Base-by-base conservation (phyloP, 1,140 invertebrate genomes). In the Tenebrio molitor region DNA sequence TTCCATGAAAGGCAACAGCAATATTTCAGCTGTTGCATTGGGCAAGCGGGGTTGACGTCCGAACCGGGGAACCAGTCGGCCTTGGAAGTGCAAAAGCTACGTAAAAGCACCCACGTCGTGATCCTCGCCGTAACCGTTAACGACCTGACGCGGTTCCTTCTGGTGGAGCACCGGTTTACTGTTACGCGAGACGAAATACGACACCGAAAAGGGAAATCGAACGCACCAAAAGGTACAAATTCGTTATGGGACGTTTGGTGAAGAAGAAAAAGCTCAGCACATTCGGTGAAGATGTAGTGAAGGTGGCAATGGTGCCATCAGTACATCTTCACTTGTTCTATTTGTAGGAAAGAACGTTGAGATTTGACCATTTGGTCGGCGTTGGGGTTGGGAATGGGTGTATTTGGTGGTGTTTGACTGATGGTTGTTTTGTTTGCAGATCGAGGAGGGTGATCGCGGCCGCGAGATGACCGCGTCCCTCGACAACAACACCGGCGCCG, bases 401-500 rank as follows among this genome's bases (percentile, higher is more conserved):
- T 33, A 33, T 33, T 50, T 50, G 17, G 44, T 14, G 16, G 23
- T 5, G 14, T 46, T 62, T 16, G n/a, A n/a, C 16, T 23, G 46
- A 46, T 44, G 33, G 15, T 68, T 44, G 42, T 74, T 41, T 72
- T 74, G 69, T 12, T 81, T 81, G 15, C 75, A 83, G 81, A 80
- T 82, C 68, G 77, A 80, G 72, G 80, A 82, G 78, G 81, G 75
- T 76, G 77, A 78, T 65, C 77, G 80, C 78, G 80, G 78, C 75
- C 72, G 63, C 68, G 78, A 82, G 42, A 83, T 83, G 81, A 83
- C 81, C 79, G 81, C 80, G 78, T 79, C 80, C 67, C 73, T 75
- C 67, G 76, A 69, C 64, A 75, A 75, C 68, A 69, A 58, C 67
- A 74, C 71, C 69, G 73, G 76, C 58, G 74, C 68, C 67, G 72